These are phyloP conservation scores for Erinaceus europaeus DNA, from an alignment of 2,113 vertebrate species.

Conservation along the genomic window DNA sequence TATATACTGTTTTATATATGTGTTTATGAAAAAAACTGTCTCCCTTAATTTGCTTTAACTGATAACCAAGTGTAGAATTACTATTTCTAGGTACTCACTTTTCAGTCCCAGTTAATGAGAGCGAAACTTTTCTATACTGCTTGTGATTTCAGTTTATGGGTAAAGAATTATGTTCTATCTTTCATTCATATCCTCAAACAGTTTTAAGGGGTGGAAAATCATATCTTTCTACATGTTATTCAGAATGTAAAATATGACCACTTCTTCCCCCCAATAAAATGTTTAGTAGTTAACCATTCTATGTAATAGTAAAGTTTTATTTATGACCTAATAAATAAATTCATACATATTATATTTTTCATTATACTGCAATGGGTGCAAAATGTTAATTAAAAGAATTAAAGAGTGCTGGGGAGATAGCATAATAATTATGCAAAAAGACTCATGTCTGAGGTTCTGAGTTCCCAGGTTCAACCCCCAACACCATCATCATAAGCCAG, in stretches of 20 bases:
- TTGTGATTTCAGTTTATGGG: neutral
- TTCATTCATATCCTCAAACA: slow-evolving; percentile 8
- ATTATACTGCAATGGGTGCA: neutral
- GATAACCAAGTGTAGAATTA: neutral
- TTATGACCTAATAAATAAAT: neutral
- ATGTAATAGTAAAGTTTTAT: neutral
- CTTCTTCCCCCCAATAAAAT: neutral
- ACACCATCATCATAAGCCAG: too few species aligned
- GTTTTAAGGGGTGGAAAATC: neutral
- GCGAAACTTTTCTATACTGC: neutral
- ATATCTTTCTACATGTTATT: neutral
- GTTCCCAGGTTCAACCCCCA: too few species aligned
- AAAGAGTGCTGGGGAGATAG: too few species aligned
- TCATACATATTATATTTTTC: neutral
- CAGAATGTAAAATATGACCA: neutral
- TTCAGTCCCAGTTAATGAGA: neutral
- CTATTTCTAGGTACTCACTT: slow-evolving; percentile 11
- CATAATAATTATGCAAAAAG: too few species aligned
- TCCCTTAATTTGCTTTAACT: slow-evolving; percentile 12
- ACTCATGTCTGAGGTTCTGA: too few species aligned
- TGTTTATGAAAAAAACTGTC: neutral
- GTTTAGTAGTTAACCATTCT: neutral
- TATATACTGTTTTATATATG: too few species aligned
- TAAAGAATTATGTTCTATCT: slow-evolving; percentile 22
- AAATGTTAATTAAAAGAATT: slow-evolving; percentile 17